A percentile compares a stretch with the other conserved stretches of the same genome.
These are phyloP conservation scores for Apodemus sylvaticus DNA, from an alignment of 2,113 vertebrate genomes.

Conservation along the genomic window DNA sequence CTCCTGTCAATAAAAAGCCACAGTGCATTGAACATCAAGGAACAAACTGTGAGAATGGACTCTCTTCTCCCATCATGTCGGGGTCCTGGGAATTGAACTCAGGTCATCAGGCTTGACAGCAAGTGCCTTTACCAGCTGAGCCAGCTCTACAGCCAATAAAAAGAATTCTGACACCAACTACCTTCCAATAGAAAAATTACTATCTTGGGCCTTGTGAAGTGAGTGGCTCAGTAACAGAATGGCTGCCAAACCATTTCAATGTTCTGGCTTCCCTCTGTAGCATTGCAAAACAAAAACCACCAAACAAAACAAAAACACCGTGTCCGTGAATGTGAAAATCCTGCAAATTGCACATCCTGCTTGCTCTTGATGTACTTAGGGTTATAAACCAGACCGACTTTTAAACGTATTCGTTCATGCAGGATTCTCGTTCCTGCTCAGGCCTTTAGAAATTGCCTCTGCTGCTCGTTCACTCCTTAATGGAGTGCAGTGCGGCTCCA, in stretches of 20 bases:
- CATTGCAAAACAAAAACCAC: not conserved
- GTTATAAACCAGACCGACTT: not conserved
- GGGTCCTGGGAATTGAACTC: not conserved
- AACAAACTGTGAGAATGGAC: not conserved
- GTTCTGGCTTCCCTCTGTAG: not conserved
- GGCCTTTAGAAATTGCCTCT: not conserved
- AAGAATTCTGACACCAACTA: constrained; percentile 1
- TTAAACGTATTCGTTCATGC: not conserved
- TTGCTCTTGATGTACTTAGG: not conserved
- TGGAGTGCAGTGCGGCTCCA: not conserved
- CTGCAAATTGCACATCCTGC: not conserved
- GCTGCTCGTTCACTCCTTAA: not conserved
- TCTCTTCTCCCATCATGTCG: not conserved
- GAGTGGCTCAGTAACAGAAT: not conserved
- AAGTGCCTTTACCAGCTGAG: not conserved
- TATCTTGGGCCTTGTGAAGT: not conserved
- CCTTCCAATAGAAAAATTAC: constrained; percentile 9
- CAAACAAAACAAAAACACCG: not conserved
- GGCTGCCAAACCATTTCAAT: not conserved
- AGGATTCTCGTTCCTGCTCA: not conserved
- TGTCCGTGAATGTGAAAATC: not conserved
- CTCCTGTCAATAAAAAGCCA: not conserved
- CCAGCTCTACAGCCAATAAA: not conserved
- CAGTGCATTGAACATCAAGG: not conserved
- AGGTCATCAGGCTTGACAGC: not conserved